Evolutionary conservation across 1,140 invertebrate species (phyloP), one percentile per base, ranked within the genome.

Genomic region (Drosophila eugracilis): DNA sequence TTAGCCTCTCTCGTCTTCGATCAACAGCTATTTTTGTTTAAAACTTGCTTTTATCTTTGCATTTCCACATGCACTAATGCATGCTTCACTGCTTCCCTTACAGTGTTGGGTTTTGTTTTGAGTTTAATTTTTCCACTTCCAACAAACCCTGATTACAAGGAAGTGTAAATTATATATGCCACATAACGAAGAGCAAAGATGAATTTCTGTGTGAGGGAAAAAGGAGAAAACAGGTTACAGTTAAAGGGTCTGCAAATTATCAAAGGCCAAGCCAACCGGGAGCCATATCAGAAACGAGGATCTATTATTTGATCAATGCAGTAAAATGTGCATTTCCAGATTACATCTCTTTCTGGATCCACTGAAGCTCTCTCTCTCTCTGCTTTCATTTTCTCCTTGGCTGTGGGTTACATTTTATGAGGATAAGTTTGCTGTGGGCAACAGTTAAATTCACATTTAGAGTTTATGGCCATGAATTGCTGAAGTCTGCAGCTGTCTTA

Each of bases 371-470:
- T 9, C 1, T 54, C 65, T 37, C 17, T n/a, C n/a, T n/a, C n/a
- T n/a, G n/a, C n/a, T n/a, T n/a, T n/a, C n/a, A n/a, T n/a, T 32
- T 19, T 73, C n/a, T n/a, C n/a, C n/a, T n/a, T n/a, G n/a, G n/a
- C n/a, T n/a, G n/a, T n/a, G n/a, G n/a, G n/a, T n/a, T n/a, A n/a
- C n/a, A n/a, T n/a, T n/a, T 83, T 83, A 84, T 83, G 79, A 78
- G n/a, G 79, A 84, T 83, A 83, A 84, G 79, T n/a, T n/a, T 83
- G 75, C 70, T 71, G 79, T 75, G 65, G 75, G 78, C 78, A 83
- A 77, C 78, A 83, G 84, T 84, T 78, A 79, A 84, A 84, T 85
- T 79, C 85, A 75, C 79, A 85, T n/a, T 84, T 85, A 66, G 79
- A 83, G 65, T 83, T 84, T 76, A 85, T 79, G 60, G 75, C 57